Percentiles rank a stretch among this genome's conserved stretches.
Evolutionary conservation across 2,888 invertebrate species (phyloP).

Genomic region (Tanypteryx hageni): DNA sequence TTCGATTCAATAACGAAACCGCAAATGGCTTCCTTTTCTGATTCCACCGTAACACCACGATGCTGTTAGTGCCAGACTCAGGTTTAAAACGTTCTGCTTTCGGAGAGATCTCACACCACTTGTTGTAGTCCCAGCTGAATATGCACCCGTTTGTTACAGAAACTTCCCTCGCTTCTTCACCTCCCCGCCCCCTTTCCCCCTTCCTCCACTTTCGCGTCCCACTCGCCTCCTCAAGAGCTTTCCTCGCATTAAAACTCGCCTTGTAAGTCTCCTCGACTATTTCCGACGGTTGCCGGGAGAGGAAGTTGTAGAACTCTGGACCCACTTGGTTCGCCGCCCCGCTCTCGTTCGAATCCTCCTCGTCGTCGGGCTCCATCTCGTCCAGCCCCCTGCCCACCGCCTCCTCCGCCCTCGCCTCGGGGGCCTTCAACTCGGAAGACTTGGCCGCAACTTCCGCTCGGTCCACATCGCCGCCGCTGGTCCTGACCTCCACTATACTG

Average conservation of each 20-base stretch:
- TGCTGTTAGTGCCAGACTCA: background rate
- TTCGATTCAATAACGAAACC: too few relatives aligned
- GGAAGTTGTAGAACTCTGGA: slow-evolving; percentile 68
- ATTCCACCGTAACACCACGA: too few relatives aligned
- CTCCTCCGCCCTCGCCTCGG: background rate
- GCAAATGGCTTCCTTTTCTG: too few relatives aligned
- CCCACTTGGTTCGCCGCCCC: slow-evolving; percentile 67
- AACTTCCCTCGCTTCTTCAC: too few relatives aligned
- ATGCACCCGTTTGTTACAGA: too few relatives aligned
- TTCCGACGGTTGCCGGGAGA: slow-evolving; percentile 90
- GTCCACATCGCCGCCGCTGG: slow-evolving; percentile 64
- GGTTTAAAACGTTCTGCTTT: background rate
- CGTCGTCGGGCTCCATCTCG: slow-evolving; percentile 67
- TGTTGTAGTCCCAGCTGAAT: too few relatives aligned
- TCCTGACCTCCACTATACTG: slow-evolving; percentile 68
- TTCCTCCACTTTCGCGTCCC: too few relatives aligned
- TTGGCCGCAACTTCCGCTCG: background rate
- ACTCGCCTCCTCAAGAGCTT: background rate
- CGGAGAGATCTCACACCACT: background rate
- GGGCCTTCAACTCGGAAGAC: background rate
- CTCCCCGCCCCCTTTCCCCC: background rate
- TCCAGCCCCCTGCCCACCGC: slow-evolving; percentile 67
- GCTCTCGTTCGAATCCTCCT: slow-evolving; percentile 70
- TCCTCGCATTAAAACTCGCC: slow-evolving; percentile 74
- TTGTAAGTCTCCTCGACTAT: slow-evolving; percentile 91